phyloP scores from a whole-genome alignment of 2,113 vertebrate species.

The Bambusicola thoracicus region DNA sequence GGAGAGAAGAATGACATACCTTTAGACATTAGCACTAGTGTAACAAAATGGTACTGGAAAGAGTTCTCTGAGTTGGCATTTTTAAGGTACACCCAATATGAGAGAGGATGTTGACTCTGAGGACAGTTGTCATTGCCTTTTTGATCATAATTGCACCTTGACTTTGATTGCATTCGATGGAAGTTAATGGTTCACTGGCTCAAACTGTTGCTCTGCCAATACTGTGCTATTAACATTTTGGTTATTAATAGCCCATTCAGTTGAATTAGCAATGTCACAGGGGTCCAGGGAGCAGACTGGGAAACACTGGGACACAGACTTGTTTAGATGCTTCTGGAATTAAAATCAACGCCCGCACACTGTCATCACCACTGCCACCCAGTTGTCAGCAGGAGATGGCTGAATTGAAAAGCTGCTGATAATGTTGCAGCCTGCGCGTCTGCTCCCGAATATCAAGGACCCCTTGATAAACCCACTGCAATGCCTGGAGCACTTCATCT shows the following conservation, averaged over 20 bases:
- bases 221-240: neutral
- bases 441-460: conserved; percentile 67
- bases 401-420: conserved; percentile 30
- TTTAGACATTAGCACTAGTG: neutral
- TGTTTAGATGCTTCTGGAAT: neutral
- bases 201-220: neutral
- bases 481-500: conserved; percentile 70
- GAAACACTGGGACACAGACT: neutral
- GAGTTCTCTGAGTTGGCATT: neutral
- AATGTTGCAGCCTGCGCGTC: neutral
- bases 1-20: neutral
- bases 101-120: neutral
- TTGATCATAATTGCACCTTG: neutral
- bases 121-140: neutral
- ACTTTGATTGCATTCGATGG: neutral
- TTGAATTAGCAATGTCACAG: neutral
- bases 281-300: neutral
- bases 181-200: conserved; percentile 12
- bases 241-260: neutral
- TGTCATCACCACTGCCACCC: neutral
- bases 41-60: neutral
- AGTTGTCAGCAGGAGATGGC: neutral
- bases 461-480: conserved; percentile 62
- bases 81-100: neutral
- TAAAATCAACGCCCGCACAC: neutral